A percentile compares a stretch with the other conserved stretches of the same genome.
Evolutionary conservation across 2,113 vertebrate genomes (phyloP).

Genomic region (Ctenodactylus gundi): DNA sequence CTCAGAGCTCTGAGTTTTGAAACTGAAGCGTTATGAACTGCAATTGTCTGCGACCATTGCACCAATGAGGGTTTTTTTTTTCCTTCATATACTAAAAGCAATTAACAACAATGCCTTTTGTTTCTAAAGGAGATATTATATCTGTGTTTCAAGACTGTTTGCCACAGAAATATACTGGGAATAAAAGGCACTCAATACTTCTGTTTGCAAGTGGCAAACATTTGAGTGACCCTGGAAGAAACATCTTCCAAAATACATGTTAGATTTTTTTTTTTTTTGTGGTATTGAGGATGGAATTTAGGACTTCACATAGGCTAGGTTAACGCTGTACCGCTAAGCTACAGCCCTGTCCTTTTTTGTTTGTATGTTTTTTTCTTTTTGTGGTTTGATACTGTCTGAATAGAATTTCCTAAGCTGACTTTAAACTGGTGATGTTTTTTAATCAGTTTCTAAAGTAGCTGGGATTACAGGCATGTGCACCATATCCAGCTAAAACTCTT

Average conservation of each 20-base stretch:
- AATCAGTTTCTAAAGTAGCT: no score
- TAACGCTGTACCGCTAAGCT: no score
- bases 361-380: no score
- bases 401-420: no score
- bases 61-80: not conserved
- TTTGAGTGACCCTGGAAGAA: not conserved
- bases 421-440: no score
- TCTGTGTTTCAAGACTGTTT: not conserved
- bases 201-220: not conserved
- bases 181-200: not conserved
- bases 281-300: no score
- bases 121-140: not conserved
- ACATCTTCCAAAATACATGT: not conserved
- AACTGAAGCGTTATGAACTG: not conserved
- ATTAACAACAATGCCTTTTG: not conserved
- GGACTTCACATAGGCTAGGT: no score
- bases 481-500: no score
- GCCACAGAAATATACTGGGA: not conserved
- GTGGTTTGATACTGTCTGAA: no score
- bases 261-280: not conserved
- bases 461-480: no score
- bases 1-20: not conserved
- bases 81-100: not conserved
- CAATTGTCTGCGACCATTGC: not conserved
- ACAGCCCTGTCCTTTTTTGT: no score